Base-by-base conservation (phyloP, 1,140 invertebrate species). In the Leptoteleia sp. region DNA sequence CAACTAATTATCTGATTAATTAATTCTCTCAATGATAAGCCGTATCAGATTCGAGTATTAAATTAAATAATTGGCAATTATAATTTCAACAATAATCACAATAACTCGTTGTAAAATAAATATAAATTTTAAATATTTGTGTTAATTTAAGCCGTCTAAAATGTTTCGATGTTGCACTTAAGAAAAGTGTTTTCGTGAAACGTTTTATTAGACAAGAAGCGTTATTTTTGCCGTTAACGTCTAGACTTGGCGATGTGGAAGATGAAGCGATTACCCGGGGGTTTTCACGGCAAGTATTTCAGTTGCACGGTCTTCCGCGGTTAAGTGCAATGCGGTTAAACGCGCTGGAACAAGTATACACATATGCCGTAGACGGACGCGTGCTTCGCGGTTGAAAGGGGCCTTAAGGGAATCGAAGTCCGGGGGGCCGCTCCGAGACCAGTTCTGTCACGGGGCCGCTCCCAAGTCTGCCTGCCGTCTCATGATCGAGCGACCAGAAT, bases 401-500 rank as follows among this genome's bases (percentile, higher is more conserved):
- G 62, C 72, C 72, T 67, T 64, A 70, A 70, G 73, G 57, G 64
- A 76, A 9, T 50, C 55, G 11, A 71, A 71, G 73, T 61, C 64
- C 38, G 64, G 64, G 64, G 65, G 75, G 52, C 59, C 59, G 54
- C 43, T 57, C 0, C 17, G 57, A 73, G 81, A 83, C 79, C 81
- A 84, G 83, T 84, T 84, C 73, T 80, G 81, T 76, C 78, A 81
- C 73, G 65, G 72, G 64, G 80, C 82, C 82, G 81, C 82, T 85
- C 81, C 84, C 83, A 84, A 80, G 73, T 82, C 79, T 82, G 38
- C 67, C 55, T 55, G 55, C 45, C 47, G 62, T 76, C 73, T 76
- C 73, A 64, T 64, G 73, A 76, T 76, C 64, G 64, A 57, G 19
- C 57, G 64, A 29, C 64, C 64, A 70, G 73, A 62, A 76, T 57